These are phyloP conservation scores for Haliaeetus leucogaster DNA, from an alignment of 2,113 vertebrate genomes.

Conservation along the genomic window DNA sequence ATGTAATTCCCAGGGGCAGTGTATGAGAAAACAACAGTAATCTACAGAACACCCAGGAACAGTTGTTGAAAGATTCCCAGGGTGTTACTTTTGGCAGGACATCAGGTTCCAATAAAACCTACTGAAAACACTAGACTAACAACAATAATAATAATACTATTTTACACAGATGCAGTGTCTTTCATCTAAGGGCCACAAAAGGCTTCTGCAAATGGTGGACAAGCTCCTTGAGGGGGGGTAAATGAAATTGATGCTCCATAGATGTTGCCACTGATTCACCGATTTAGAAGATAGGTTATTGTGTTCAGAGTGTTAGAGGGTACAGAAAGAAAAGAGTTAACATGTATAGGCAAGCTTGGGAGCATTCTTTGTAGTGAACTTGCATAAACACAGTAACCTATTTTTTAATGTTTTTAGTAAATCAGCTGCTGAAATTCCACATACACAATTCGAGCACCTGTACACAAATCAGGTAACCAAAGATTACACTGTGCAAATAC, in stretches of 20 bases:
- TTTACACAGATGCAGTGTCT: not conserved
- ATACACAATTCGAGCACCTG: not conserved
- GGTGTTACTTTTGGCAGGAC: constrained; percentile 63
- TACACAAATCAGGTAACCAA: not conserved
- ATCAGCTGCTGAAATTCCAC: not conserved
- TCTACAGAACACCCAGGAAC: constrained; percentile 59
- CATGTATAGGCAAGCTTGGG: not conserved
- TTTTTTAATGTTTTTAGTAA: constrained; percentile 22
- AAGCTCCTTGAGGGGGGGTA: not conserved
- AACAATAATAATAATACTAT: constrained; percentile 4
- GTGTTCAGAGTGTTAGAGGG: not conserved
- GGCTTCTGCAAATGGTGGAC: not conserved
- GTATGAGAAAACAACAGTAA: constrained; percentile 42
- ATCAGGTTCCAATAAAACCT: constrained; percentile 48
- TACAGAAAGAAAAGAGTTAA: not conserved
- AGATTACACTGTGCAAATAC: not conserved
- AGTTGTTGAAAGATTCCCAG: constrained; percentile 45
- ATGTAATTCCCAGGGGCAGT: constrained; percentile 6
- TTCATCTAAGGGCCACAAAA: not conserved
- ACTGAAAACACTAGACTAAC: constrained; percentile 9
- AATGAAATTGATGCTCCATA: not conserved
- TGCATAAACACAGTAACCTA: not conserved
- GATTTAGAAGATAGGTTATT: not conserved
- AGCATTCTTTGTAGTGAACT: not conserved
- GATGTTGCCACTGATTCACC: not conserved